Evolutionary conservation across 2,888 invertebrate species (phyloP).

Genomic region (Chrysolina haemoptera): DNA sequence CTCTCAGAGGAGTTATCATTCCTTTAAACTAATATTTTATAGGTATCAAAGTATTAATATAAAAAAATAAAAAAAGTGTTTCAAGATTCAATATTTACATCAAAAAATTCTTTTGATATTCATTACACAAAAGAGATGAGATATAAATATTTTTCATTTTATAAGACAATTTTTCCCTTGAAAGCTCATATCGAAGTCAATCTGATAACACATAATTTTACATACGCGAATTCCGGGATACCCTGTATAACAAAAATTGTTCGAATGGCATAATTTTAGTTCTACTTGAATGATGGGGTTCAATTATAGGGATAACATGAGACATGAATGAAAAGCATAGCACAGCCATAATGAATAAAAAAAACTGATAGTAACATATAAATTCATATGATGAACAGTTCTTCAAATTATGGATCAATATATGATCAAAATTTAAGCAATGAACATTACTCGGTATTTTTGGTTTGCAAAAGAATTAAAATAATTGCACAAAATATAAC

Average conservation of each 20-base stretch:
- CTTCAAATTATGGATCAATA: background rate
- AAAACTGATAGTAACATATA: background rate
- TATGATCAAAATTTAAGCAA: background rate
- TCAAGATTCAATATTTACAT: too few relatives aligned
- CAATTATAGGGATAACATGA: background rate
- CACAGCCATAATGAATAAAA: background rate
- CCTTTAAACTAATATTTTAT: too few relatives aligned
- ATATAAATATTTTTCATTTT: background rate
- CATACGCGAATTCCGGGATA: background rate
- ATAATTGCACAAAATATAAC: background rate
- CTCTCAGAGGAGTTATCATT: too few relatives aligned
- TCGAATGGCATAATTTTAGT: background rate
- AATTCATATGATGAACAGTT: background rate
- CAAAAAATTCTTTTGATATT: too few relatives aligned
- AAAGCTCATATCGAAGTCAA: background rate
- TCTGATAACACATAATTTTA: background rate
- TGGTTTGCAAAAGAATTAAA: too few relatives aligned
- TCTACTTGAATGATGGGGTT: background rate
- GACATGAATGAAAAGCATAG: background rate
- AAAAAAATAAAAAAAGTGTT: too few relatives aligned
- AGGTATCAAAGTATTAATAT: too few relatives aligned
- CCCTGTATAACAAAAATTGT: background rate
- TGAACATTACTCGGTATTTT: background rate
- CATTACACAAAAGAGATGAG: background rate
- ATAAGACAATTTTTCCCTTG: background rate